Evolutionary conservation across 2,113 vertebrate species (phyloP), one percentile per base, ranked within the genome.

Genomic region (Macroglossus sobrinus): DNA sequence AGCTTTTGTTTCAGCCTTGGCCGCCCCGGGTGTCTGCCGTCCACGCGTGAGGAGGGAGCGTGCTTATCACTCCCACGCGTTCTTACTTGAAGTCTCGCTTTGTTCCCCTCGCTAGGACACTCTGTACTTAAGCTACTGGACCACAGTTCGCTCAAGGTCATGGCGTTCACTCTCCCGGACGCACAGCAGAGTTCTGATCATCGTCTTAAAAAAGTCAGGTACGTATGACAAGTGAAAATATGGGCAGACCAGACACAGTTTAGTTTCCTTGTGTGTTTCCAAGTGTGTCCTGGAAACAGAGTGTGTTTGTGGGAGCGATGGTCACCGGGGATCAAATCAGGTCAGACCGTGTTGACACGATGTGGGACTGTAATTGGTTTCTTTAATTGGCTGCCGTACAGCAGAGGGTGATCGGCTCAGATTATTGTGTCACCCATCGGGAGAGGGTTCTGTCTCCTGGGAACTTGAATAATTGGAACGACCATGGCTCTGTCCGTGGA

Each of bases 311-410:
- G 8, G 1, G 15, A 1, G 45, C 93, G 87, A 97, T 96, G 82
- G 97, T 91, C 28, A 4, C n/a, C n/a, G n/a, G 92, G 35, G 24
- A 95, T 97, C 78, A 93, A 97, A 97, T 97, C 95, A 95, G 97
- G 97, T 97, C 97, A 95, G 82, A 79, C 30, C 79, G 45, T 96
- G 40, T 97, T 95, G 95, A 97, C 96, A 95, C 45, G 57, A 0
- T 96, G 97, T 96, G 91, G 64, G 97, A 21, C n/a, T 87, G 75
- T 89, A 97, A 97, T 97, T 97, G 92, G 74, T 98, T 98, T 97
- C 84, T 89, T 89, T 98, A 98, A 97, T 94, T 96, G 96, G 94
- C 93, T 89, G 92, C 91, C 92, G 50, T 88, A 96, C 98, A 97
- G 55, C 79, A 89, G 75, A 94, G 68, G n/a, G 43, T 38, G 96